Evolutionary conservation across 2,888 invertebrate genomes (phyloP).

Genomic region (Clistopyga incitator): DNA sequence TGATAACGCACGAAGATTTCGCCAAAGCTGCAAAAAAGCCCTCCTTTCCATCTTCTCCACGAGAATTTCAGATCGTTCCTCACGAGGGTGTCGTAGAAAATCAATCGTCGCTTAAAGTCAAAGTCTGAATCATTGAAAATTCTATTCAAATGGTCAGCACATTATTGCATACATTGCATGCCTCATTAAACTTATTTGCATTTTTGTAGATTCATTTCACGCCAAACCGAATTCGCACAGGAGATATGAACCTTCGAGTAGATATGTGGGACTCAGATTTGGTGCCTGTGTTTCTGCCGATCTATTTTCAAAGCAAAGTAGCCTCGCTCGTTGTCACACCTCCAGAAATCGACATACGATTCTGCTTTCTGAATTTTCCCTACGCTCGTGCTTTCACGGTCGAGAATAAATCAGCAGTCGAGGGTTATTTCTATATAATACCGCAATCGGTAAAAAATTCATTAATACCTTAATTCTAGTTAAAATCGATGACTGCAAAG

Average conservation of each 20-base stretch:
- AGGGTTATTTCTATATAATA: slow-evolving; percentile 85
- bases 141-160: neutral
- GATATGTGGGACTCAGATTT: slow-evolving; percentile 87
- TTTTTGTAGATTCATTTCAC: slow-evolving; percentile 85
- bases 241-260: slow-evolving; percentile 85
- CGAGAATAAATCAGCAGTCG: slow-evolving; percentile 84
- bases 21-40: slow-evolving; percentile 83
- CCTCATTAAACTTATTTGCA: slow-evolving; percentile 6
- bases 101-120: slow-evolving; percentile 84
- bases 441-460: slow-evolving; percentile 80
- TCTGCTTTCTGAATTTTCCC: slow-evolving; percentile 87
- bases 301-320: slow-evolving; percentile 85
- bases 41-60: slow-evolving; percentile 84
- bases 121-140: slow-evolving; percentile 78
- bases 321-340: slow-evolving; percentile 85
- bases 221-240: slow-evolving; percentile 85
- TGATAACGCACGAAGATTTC: slow-evolving; percentile 85
- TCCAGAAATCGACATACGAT: slow-evolving; percentile 85
- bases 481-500: neutral
- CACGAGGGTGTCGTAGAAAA: slow-evolving; percentile 84
- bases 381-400: slow-evolving; percentile 85
- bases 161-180: slow-evolving; percentile 18
- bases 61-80: slow-evolving; percentile 86
- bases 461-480: neutral
- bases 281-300: slow-evolving; percentile 85